phyloP scores from a whole-genome alignment of 92 coral and sea anemone genomes.

The Metridium senile region DNA sequence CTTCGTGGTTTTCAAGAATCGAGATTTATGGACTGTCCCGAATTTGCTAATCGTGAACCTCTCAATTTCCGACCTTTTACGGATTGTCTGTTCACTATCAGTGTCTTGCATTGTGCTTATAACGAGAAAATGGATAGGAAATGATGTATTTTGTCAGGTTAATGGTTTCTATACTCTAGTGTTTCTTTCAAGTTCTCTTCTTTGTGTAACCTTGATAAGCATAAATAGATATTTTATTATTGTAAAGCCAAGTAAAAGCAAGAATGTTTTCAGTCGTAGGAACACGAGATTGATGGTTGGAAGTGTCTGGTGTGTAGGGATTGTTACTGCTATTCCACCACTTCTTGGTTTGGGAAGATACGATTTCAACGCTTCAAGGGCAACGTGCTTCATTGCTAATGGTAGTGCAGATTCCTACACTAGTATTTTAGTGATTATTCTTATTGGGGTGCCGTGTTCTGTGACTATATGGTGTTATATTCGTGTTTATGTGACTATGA shows the following conservation, averaged over 20 bases:
- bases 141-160: slow-evolving; percentile 55
- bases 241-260: slow-evolving; percentile 52
- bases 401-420: slow-evolving; percentile 78
- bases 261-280: slow-evolving; percentile 46
- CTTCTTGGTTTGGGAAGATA: slow-evolving; percentile 71
- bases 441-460: slow-evolving; percentile 68
- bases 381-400: slow-evolving; percentile 73
- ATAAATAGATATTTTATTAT: slow-evolving; percentile 64
- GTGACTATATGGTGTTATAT: slow-evolving; percentile 70
- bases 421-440: slow-evolving; percentile 60
- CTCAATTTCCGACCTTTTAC: slow-evolving; percentile 56
- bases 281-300: slow-evolving; percentile 42
- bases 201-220: slow-evolving; percentile 71
- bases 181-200: slow-evolving; percentile 59
- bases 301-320: slow-evolving; percentile 50
- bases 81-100: slow-evolving; percentile 51
- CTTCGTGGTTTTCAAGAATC: slow-evolving; percentile 45
- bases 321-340: slow-evolving; percentile 61
- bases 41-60: slow-evolving; percentile 64
- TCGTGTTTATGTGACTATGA: slow-evolving; percentile 58
- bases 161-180: slow-evolving; percentile 75
- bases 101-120: slow-evolving; percentile 62
- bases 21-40: slow-evolving; percentile 55
- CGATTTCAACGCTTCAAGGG: slow-evolving; percentile 67
- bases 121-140: slow-evolving; percentile 57